phyloP scores from a whole-genome alignment of 1,140 invertebrate species.

The Paraescarpia echinospica region DNA sequence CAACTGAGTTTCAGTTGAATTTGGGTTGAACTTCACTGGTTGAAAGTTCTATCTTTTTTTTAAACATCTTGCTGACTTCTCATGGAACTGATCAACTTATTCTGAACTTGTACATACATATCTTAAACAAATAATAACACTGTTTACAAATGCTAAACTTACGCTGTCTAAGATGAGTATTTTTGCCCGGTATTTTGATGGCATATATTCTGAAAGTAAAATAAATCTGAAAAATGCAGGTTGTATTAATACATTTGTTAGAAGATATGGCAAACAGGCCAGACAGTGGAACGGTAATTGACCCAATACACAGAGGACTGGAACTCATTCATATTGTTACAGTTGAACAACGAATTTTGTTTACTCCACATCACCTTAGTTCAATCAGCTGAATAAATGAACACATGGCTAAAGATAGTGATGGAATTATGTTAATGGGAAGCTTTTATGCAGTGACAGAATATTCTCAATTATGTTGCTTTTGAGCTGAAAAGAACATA shows the following conservation, averaged over 20 bases:
- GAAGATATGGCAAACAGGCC: not conserved
- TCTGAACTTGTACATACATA: not conserved
- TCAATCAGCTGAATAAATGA: not conserved
- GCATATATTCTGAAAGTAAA: conserved; percentile 89
- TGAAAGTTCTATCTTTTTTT: too few relatives aligned
- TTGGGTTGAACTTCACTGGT: too few relatives aligned
- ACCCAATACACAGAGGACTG: not conserved
- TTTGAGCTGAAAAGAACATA: too few relatives aligned
- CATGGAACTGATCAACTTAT: not conserved
- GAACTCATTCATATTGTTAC: not conserved
- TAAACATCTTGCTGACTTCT: too few relatives aligned
- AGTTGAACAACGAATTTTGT: too few relatives aligned
- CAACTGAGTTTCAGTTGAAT: too few relatives aligned
- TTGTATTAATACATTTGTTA: conserved; percentile 27
- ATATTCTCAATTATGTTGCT: too few relatives aligned
- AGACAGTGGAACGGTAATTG: too few relatives aligned
- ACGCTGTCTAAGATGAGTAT: conserved; percentile 59
- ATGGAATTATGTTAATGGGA: too few relatives aligned
- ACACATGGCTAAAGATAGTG: not conserved
- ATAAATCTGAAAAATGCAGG: conserved; percentile 71
- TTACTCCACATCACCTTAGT: too few relatives aligned
- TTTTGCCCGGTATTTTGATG: conserved; percentile 86
- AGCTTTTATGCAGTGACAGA: too few relatives aligned
- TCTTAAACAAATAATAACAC: not conserved
- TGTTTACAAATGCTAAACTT: not conserved